phyloP scores from a whole-genome alignment of 92 coral and sea anemone species.

The Isaurus tuberculatus region DNA sequence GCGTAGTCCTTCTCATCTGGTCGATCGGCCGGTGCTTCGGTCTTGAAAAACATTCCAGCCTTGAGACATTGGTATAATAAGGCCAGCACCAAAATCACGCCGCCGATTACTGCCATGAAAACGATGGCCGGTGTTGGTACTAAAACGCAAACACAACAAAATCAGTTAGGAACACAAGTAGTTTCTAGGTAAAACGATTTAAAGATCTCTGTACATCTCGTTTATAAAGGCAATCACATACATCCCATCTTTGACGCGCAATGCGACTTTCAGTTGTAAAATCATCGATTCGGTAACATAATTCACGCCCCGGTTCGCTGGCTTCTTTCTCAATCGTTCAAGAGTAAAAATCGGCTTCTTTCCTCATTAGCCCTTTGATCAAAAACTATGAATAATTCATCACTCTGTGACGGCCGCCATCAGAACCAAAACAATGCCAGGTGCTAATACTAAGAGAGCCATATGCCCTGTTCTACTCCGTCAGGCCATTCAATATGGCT shows the following conservation, averaged over 20 bases:
- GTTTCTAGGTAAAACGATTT: not conserved
- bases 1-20: conserved; percentile 96
- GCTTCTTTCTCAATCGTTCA: conserved; percentile 37
- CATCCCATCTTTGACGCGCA: conserved; percentile 43
- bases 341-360: conserved; percentile 50
- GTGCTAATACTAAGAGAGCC: conserved; percentile 28
- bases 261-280: conserved; percentile 17
- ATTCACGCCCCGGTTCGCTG: conserved; percentile 36
- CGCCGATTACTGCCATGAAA: conserved; percentile 98
- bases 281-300: conserved; percentile 44
- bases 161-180: conserved; percentile 24
- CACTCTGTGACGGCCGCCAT: not conserved
- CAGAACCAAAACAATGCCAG: conserved; percentile 35
- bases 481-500: not conserved
- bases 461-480: conserved; percentile 14
- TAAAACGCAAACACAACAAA: conserved; percentile 61
- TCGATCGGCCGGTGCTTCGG: conserved; percentile 94
- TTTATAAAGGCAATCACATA: conserved; percentile 9
- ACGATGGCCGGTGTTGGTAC: conserved; percentile 99
- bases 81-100: conserved; percentile 88
- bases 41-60: conserved; percentile 96
- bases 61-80: conserved; percentile 94
- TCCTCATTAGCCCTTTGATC: conserved; percentile 52
- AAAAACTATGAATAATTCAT: conserved; percentile 47
- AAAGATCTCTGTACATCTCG: not conserved